phyloP scores from a whole-genome alignment of 2,113 vertebrate genomes.

The Galemys pyrenaicus region DNA sequence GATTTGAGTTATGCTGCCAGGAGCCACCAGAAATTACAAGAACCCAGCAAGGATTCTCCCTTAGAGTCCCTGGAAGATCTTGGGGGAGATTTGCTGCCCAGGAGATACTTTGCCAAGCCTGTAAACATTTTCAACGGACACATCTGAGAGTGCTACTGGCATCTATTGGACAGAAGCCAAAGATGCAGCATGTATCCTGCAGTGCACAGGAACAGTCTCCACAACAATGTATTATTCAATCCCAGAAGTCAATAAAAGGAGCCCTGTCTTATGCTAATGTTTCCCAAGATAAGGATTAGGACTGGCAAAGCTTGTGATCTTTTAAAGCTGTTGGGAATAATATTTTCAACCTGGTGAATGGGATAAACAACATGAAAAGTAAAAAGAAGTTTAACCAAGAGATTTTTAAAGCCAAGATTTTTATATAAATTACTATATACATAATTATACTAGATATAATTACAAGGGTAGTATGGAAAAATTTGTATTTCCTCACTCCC shows the following conservation, averaged over 20 bases:
- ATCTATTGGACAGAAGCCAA: neutral
- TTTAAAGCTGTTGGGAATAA: neutral
- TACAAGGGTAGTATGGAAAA: neutral
- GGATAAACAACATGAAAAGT: neutral
- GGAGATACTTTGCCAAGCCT: neutral
- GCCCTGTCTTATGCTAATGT: neutral
- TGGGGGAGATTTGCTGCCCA: neutral
- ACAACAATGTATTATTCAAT: no score
- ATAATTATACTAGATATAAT: neutral
- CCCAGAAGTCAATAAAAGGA: neutral
- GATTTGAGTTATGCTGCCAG: neutral
- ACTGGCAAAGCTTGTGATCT: neutral
- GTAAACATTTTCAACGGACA: neutral
- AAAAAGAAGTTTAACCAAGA: neutral
- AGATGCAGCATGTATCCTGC: neutral
- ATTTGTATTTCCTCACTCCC: neutral
- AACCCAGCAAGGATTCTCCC: neutral
- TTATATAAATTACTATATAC: neutral
- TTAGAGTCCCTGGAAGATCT: neutral
- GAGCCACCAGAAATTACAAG: neutral
- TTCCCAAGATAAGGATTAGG: neutral
- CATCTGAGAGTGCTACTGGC: neutral
- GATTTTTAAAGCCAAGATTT: neutral
- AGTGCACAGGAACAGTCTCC: neutral
- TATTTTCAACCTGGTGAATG: neutral